Conservation (phyloP, 2,113 vertebrate genomes). For the Corythaixoides concolor region DNA sequence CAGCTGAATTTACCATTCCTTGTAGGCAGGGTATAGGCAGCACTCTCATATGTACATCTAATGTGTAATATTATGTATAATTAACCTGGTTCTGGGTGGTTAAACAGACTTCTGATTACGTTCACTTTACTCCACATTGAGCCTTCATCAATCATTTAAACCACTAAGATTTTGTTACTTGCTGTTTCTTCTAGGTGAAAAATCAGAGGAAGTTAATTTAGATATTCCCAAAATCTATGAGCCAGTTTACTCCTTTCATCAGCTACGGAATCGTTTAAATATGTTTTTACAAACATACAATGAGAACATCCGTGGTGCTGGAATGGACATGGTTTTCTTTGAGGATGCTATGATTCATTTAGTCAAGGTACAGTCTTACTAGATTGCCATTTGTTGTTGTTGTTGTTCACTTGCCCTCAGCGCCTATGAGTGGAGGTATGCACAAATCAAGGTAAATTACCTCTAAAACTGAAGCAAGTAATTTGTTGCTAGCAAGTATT, state of each 20-base stretch:
- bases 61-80: neutral
- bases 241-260: constrained; percentile 81
- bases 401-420: neutral
- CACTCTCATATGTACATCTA: neutral
- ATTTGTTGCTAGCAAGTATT: neutral
- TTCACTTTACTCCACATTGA: neutral
- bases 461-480: neutral
- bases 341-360: constrained; percentile 92
- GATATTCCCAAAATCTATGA: constrained; percentile 91
- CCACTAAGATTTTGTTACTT: neutral
- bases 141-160: neutral
- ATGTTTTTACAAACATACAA: constrained; percentile 87
- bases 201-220: constrained; percentile 79
- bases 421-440: neutral
- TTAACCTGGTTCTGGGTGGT: neutral
- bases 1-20: neutral
- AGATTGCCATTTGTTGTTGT: neutral
- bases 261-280: constrained; percentile 83
- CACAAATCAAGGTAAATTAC: neutral
- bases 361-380: constrained; percentile 85
- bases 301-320: constrained; percentile 84
- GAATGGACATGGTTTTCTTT: constrained; percentile 95
- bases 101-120: neutral
- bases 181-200: constrained; percentile 77
- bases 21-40: neutral